Evolutionary conservation across 2,113 vertebrate genomes (phyloP), one percentile per base, ranked within the genome.

Genomic region (Entelurus aequoreus): DNA sequence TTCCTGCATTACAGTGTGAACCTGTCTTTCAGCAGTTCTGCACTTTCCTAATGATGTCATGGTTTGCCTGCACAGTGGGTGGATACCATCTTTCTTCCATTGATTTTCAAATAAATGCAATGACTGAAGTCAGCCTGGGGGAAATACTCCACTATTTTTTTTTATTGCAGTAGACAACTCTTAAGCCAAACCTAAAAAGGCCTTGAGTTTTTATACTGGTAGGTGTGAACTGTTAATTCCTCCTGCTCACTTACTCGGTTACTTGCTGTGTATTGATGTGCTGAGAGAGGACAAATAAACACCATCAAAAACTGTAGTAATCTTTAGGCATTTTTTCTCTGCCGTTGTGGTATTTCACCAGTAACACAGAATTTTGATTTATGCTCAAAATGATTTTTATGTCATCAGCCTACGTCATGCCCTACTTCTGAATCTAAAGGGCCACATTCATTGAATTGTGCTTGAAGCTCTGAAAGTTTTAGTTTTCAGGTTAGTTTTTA

Each of bases 221-320:
- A 68, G 64, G 61, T 75, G 65, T 74, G 50, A 67, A 16, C 53
- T 28, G 44, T 35, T 76, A 66, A 61, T 54, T 67, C 56, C 54
- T 37, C 60, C 48, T 66, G 40, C 48, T 50, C 61, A 15, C 38
- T 57, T 48, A 10, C 21, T 52, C 28, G 28, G 66, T 65, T 57
- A n/a, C 54, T 68, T 35, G 16, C 46, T 35, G 52, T 48, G 19
- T 19, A 28, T 28, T 28, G 28, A 28, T 75, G 38, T 62, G 70
- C 64, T 70, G 63, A 48, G 68, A 78, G 64, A 61, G 61, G 66
- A 69, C 61, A 66, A 75, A 63, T 73, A 72, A 79, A 65, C 74
- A 28, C 56, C 62, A 71, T 76, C 62, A 66, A 66, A 70, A 68
- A 38, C 14, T 54, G 14, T 9, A 9, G 53, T 54, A 38, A 6